Percentiles rank a stretch among this genome's conserved stretches.
phyloP scores from a whole-genome alignment of 2,113 vertebrate genomes.

The Cebidichthys violaceus region DNA sequence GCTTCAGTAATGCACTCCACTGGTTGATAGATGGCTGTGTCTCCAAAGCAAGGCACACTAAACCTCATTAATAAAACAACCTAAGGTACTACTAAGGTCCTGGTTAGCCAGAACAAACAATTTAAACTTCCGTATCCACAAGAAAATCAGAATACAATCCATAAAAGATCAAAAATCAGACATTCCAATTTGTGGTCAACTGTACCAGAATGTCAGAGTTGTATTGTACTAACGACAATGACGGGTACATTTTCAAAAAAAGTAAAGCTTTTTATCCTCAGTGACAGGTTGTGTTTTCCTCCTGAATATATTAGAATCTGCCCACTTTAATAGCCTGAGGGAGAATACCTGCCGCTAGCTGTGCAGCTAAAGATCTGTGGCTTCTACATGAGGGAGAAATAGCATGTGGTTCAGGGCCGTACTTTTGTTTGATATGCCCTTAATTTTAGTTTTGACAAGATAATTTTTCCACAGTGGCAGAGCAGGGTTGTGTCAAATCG shows the following conservation, averaged over 20 bases:
- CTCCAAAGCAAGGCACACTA: neutral
- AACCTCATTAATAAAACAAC: neutral
- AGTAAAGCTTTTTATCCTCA: no score
- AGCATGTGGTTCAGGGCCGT: neutral
- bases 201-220: neutral
- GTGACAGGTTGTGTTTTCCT: neutral
- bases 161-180: no score
- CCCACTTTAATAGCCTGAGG: neutral
- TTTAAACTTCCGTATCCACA: neutral
- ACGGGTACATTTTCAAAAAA: no score
- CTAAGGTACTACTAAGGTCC: neutral
- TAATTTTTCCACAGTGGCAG: neutral
- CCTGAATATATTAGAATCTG: neutral
- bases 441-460: neutral
- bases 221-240: no score
- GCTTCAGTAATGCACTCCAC: neutral
- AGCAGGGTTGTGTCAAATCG: neutral
- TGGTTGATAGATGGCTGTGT: neutral
- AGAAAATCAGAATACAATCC: neutral
- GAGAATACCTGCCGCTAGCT: neutral
- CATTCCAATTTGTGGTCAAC: neutral
- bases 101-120: neutral
- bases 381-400: neutral
- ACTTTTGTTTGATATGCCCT: neutral
- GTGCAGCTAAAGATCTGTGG: neutral